Percentiles rank a stretch among this genome's conserved stretches.
Evolutionary conservation across 1,140 invertebrate genomes (phyloP).

Genomic region (Colletes gigas): DNA sequence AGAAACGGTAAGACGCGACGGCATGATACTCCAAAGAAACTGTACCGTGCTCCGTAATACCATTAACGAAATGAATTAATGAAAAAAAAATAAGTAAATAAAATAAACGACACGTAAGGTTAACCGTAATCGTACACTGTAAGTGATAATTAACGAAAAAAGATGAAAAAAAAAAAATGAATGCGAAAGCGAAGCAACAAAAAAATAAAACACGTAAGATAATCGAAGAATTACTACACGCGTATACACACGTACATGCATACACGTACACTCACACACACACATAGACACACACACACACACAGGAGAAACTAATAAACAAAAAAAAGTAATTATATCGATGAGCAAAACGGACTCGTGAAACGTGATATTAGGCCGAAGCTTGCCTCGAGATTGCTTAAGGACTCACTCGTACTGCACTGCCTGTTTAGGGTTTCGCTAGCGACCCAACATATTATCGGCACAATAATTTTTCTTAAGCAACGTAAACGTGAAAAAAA

Average conservation of each 20-base stretch:
- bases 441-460: slow-evolving; percentile 81
- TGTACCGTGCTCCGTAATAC: slow-evolving; percentile 76
- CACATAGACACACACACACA: slow-evolving; percentile 24
- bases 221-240: slow-evolving; percentile 51
- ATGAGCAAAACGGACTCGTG: slow-evolving; percentile 79
- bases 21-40: slow-evolving; percentile 77
- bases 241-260: slow-evolving; percentile 38
- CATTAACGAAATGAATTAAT: slow-evolving; percentile 56
- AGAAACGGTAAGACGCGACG: slow-evolving; percentile 22
- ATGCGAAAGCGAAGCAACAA: slow-evolving; percentile 42
- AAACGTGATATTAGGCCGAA: slow-evolving; percentile 82
- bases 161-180: slow-evolving; percentile 31
- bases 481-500: slow-evolving; percentile 73
- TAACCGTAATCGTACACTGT: slow-evolving; percentile 76
- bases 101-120: slow-evolving; percentile 60
- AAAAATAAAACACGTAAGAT: slow-evolving; percentile 50
- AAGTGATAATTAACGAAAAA: slow-evolving; percentile 72
- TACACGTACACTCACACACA: slow-evolving; percentile 20
- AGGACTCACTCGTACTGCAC: slow-evolving; percentile 81
- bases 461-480: slow-evolving; percentile 82
- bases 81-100: slow-evolving; percentile 62
- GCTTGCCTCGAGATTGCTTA: slow-evolving; percentile 82
- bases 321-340: slow-evolving; percentile 68
- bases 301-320: slow-evolving; percentile 33
- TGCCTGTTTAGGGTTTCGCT: slow-evolving; percentile 82